Conservation (phyloP, 2,113 vertebrate species). For the Oenanthe melanoleuca region DNA sequence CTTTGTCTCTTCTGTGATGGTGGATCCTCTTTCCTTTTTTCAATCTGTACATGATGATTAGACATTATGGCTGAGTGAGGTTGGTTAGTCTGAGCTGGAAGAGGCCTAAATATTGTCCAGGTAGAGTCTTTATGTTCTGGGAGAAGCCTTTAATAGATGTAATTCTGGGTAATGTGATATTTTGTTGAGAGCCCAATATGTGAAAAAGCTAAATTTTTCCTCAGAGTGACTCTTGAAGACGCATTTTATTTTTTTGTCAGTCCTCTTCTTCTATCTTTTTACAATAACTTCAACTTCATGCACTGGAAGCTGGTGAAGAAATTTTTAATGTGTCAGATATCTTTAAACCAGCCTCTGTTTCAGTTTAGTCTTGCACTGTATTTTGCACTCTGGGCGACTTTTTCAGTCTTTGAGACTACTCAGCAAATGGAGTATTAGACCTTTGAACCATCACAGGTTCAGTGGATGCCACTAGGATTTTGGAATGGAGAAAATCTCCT, state of each 20-base stretch:
- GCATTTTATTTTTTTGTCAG: background rate
- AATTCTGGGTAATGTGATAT: background rate
- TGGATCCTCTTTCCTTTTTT: background rate
- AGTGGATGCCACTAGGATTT: background rate
- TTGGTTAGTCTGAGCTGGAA: background rate
- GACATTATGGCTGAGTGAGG: background rate
- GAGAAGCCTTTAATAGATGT: background rate
- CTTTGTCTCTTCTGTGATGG: background rate
- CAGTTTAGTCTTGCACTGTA: background rate
- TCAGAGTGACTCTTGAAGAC: background rate
- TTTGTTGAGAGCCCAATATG: background rate
- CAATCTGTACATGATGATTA: background rate
- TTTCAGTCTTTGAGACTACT: background rate
- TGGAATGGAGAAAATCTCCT: background rate
- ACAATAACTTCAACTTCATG: background rate
- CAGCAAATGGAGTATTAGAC: background rate
- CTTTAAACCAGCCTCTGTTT: background rate
- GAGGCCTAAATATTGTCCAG: background rate
- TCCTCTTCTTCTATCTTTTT: background rate
- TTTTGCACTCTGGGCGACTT: background rate
- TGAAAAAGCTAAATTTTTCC: background rate
- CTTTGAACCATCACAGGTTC: background rate
- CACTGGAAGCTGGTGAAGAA: background rate
- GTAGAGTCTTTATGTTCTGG: background rate
- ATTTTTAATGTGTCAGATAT: background rate